These are phyloP conservation scores for Zoanthus gigantus DNA, from an alignment of 92 coral and sea anemone genomes.

Conservation along the genomic window DNA sequence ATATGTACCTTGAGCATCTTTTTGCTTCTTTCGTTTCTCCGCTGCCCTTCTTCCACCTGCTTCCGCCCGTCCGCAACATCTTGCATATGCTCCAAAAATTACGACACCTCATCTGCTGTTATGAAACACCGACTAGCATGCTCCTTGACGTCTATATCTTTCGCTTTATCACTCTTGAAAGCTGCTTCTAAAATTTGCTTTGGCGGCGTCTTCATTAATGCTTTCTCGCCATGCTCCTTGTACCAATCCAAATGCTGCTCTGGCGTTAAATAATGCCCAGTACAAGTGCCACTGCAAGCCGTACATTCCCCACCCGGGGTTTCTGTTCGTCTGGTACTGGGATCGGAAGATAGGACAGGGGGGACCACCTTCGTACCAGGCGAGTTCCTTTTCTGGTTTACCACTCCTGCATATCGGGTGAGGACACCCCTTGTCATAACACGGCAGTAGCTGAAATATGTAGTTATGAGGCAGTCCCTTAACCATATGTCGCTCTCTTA, in stretches of 20 bases:
- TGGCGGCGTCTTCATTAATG: neutral
- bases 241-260: constrained; percentile 44
- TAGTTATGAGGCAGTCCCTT: constrained; percentile 64
- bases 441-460: constrained; percentile 59
- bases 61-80: constrained; percentile 16
- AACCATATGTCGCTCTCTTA: constrained; percentile 66
- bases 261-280: constrained; percentile 56
- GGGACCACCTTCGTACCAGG: constrained; percentile 69
- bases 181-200: constrained; percentile 28
- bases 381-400: constrained; percentile 54
- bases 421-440: constrained; percentile 56
- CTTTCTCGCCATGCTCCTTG: constrained; percentile 12
- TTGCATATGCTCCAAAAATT: constrained; percentile 7
- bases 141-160: constrained; percentile 36
- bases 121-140: constrained; percentile 32
- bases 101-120: constrained; percentile 37
- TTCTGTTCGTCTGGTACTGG: constrained; percentile 62
- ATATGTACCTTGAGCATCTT: constrained; percentile 12
- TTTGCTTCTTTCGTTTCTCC: constrained; percentile 21
- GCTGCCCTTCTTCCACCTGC: constrained; percentile 24
- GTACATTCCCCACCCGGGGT: constrained; percentile 61
- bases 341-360: constrained; percentile 64
- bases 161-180: constrained; percentile 39
- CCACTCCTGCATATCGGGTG: constrained; percentile 63
- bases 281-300: constrained; percentile 54